These are phyloP conservation scores for Calcarius lapponicus DNA, from an alignment of 2,797 vertebrate species.

Conservation along the genomic window DNA sequence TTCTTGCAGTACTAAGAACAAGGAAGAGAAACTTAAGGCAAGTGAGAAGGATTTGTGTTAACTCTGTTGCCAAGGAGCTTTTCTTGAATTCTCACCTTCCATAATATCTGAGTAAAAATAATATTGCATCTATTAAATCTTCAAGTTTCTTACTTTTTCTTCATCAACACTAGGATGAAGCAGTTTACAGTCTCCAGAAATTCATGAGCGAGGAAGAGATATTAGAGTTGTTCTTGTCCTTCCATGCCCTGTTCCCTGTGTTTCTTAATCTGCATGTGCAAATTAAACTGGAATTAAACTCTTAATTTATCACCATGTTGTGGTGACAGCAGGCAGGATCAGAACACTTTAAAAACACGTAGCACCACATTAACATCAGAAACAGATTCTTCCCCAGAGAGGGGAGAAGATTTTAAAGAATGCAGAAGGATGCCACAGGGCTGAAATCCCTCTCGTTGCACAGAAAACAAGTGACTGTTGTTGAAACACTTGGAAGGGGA, in stretches of 20 bases:
- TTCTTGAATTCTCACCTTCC: background rate
- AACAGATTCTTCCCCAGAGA: constrained; percentile 37
- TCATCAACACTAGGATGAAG: background rate
- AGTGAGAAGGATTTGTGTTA: background rate
- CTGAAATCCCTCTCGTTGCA: background rate
- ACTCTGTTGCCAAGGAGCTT: background rate
- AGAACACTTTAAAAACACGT: constrained; percentile 8
- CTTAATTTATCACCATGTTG: constrained; percentile 19
- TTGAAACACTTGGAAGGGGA: background rate
- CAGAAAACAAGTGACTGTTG: constrained; percentile 45
- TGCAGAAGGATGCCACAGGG: constrained; percentile 32
- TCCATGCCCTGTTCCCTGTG: background rate
- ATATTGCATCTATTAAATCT: background rate
- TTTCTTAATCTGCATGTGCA: constrained; percentile 39
- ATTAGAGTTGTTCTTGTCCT: constrained; percentile 1
- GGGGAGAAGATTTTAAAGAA: constrained; percentile 34
- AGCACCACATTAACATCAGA: constrained; percentile 55
- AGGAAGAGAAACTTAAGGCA: background rate
- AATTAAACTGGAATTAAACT: constrained; percentile 49
- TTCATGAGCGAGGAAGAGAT: background rate
- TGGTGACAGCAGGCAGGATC: constrained; percentile 43
- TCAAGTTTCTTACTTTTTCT: background rate
- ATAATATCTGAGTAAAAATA: background rate
- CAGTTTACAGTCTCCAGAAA: background rate
- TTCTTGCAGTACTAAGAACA: background rate